Evolutionary conservation across 2,888 invertebrate genomes (phyloP), one percentile per base, ranked within the genome.

Genomic region (Melinopterus prodromus): DNA sequence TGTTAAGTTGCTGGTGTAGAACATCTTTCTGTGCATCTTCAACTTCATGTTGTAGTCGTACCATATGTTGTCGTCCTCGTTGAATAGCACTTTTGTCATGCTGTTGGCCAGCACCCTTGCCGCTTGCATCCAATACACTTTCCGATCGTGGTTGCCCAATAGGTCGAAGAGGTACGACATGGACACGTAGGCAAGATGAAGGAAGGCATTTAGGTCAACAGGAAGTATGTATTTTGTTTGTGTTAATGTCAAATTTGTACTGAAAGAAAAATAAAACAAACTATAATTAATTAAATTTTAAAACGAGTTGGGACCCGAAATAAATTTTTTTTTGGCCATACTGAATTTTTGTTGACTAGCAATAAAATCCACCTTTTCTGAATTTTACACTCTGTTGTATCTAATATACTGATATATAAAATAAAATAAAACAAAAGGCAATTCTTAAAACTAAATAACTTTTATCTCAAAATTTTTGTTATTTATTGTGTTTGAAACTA

Each of bases 141-240:
- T 90, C 83, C 91, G 91, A 0, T 89, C 89, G 0, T 84, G 80
- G 83, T 93, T 90, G 0, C 90, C 90, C 12, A 94, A 84, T 76
- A 90, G 84, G 6, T 87, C 88, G 85, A 93, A 92, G 86, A 95
- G 94, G 77, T 92, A 86, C 0, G 93, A 91, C 81, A 95, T 87
- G 12, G 93, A 91, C 77, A 90, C 88, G 75, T 95, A 93, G 81
- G 95, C 95, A 83, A 92, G 92, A 84, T 94, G 95, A 77, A 96
- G 90, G 83, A 95, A 94, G 2, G 95, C 90, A 87, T 97, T 97
- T 79, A 97, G 89, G 87, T 97, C 97, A 1, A 96, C 96, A 0
- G 97, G 96, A 36, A 96, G 89, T 15, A 97, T 92, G 78, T 92
- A 88, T 71, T 90, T 91, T 0, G 94, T 93, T 81, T 93, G 91